These are phyloP conservation scores for Limonius californicus DNA, from an alignment of 1,140 invertebrate genomes.

Conservation along the genomic window DNA sequence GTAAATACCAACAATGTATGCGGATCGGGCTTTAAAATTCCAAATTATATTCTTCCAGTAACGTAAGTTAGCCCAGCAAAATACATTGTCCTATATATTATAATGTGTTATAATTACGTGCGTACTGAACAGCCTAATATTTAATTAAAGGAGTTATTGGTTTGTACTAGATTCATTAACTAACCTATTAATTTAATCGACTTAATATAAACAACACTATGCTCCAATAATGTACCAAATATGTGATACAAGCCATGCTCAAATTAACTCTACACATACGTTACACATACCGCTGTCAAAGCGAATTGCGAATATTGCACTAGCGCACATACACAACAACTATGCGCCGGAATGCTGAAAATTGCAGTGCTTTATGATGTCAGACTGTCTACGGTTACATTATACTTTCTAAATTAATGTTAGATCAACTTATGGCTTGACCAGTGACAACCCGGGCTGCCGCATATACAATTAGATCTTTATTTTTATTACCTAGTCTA, in stretches of 20 bases:
- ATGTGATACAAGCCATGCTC: not conserved
- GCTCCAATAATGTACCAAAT: too few relatives aligned
- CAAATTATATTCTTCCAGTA: too few relatives aligned
- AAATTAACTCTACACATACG: constrained; percentile 25
- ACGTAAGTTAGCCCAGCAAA: too few relatives aligned
- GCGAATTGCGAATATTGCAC: constrained; percentile 20
- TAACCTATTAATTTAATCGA: too few relatives aligned
- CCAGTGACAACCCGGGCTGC: constrained; percentile 1
- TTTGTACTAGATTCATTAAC: too few relatives aligned
- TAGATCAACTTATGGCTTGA: not conserved
- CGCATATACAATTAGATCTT: constrained; percentile 12
- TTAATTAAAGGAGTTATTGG: too few relatives aligned
- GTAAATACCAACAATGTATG: too few relatives aligned
- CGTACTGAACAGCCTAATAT: too few relatives aligned
- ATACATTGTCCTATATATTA: too few relatives aligned
- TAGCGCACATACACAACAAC: not conserved
- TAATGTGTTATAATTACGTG: too few relatives aligned
- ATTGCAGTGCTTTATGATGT: constrained; percentile 21
- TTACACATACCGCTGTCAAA: constrained; percentile 16
- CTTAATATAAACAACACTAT: too few relatives aligned
- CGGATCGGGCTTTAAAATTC: too few relatives aligned
- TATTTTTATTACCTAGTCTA: constrained; percentile 14
- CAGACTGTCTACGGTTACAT: constrained; percentile 6
- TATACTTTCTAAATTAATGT: constrained; percentile 4
- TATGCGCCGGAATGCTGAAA: constrained; percentile 4